These are phyloP conservation scores for Drosophila lacteicornis DNA, from an alignment of 1,140 invertebrate genomes.

Conservation along the genomic window DNA sequence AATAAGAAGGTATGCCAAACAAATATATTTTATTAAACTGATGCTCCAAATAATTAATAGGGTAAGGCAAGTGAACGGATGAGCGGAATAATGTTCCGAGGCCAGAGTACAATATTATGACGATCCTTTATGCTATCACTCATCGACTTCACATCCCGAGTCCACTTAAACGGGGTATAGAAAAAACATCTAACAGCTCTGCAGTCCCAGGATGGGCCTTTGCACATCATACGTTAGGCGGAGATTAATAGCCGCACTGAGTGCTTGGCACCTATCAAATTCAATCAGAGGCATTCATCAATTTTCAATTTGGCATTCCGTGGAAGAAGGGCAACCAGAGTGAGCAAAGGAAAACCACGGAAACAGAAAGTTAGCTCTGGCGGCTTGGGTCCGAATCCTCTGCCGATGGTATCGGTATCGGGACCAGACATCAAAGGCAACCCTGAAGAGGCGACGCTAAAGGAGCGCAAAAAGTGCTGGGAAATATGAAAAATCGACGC, in stretches of 20 bases:
- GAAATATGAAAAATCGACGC: slow-evolving; percentile 80
- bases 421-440: slow-evolving; percentile 67
- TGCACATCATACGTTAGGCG: slow-evolving; percentile 70
- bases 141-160: not conserved
- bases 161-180: slow-evolving; percentile 10
- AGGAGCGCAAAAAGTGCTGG: slow-evolving; percentile 61
- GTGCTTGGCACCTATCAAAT: slow-evolving; percentile 83
- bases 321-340: slow-evolving; percentile 17
- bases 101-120: not conserved
- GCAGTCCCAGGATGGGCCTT: slow-evolving; percentile 3
- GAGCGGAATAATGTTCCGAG: not conserved
- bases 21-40: not conserved
- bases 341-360: slow-evolving; percentile 47
- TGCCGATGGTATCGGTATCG: slow-evolving; percentile 33
- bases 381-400: slow-evolving; percentile 64
- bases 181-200: not conserved
- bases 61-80: not conserved
- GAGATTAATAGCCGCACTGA: slow-evolving; percentile 81
- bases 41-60: not conserved
- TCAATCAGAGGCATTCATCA: slow-evolving; percentile 83
- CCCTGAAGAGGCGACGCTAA: slow-evolving; percentile 28
- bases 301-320: slow-evolving; percentile 81
- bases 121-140: slow-evolving; percentile 15
- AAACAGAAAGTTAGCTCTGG: slow-evolving; percentile 49
- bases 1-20: not conserved